These are phyloP conservation scores for Pristis pectinata DNA, from an alignment of 2,797 vertebrate species.

Conservation along the genomic window DNA sequence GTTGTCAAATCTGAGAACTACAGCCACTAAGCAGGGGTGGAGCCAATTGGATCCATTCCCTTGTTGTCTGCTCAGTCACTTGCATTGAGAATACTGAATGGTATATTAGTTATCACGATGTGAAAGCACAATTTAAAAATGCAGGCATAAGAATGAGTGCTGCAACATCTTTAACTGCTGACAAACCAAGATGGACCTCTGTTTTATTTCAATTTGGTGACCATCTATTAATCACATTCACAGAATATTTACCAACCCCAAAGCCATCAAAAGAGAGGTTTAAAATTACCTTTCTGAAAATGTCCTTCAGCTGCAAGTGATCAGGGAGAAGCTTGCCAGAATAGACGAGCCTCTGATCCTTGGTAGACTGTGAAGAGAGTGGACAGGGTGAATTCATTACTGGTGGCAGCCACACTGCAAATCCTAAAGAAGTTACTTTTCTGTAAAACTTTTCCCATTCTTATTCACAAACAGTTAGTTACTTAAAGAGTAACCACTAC, in stretches of 20 bases:
- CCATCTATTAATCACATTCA: background rate
- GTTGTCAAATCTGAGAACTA: background rate
- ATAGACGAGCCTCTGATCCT: constrained; percentile 94
- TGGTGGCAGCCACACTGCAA: background rate
- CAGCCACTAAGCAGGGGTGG: background rate
- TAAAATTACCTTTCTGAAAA: constrained; percentile 82
- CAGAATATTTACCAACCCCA: background rate
- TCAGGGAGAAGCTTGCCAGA: constrained; percentile 90
- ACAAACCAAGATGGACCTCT: background rate
- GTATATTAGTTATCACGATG: background rate
- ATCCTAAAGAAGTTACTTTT: background rate
- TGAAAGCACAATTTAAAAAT: background rate
- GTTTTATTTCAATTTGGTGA: background rate
- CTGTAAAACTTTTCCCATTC: background rate
- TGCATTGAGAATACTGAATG: background rate
- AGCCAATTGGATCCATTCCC: no score
- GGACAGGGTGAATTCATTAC: constrained; percentile 43
- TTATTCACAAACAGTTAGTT: background rate
- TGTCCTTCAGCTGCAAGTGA: constrained; percentile 85
- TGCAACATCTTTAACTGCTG: background rate
- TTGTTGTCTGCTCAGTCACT: background rate
- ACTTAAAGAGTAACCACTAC: background rate
- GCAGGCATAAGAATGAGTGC: background rate
- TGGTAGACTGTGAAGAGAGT: constrained; percentile 70
- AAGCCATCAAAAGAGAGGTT: background rate